Evolutionary conservation across 2,797 vertebrate species (phyloP).

Genomic region (Semaprochilodus insignis): DNA sequence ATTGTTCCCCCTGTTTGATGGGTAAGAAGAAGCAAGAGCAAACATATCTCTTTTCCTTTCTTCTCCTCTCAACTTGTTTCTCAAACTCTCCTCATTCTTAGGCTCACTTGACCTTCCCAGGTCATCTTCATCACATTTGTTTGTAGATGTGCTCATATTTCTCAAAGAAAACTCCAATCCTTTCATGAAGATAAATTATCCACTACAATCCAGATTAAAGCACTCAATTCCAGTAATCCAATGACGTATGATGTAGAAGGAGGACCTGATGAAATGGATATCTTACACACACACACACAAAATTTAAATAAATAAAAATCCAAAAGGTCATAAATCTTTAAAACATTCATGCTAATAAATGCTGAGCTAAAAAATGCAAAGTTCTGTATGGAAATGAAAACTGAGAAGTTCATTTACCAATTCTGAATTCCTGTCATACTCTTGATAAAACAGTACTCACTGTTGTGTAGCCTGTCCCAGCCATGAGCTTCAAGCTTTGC

Average conservation of each 20-base stretch:
- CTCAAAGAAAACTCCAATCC: slow-evolving; percentile 16
- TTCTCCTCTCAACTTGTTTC: slow-evolving; percentile 41
- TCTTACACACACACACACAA: not conserved
- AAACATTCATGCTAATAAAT: not conserved
- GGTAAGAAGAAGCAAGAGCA: slow-evolving; percentile 16
- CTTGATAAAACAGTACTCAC: not conserved
- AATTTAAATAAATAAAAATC: not conserved
- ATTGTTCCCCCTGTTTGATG: slow-evolving; percentile 13
- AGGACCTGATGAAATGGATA: not conserved
- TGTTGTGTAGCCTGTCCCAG: not conserved
- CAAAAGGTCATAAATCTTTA: not conserved
- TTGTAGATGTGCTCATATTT: slow-evolving; percentile 46
- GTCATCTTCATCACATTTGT: slow-evolving; percentile 42
- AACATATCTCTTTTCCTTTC: slow-evolving; percentile 29
- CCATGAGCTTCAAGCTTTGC: not conserved
- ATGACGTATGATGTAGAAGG: not conserved
- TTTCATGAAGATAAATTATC: slow-evolving; percentile 29
- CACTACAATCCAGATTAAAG: slow-evolving; percentile 10
- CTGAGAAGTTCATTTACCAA: not conserved
- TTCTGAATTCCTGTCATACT: not conserved
- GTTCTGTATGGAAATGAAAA: not conserved
- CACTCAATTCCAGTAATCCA: not conserved
- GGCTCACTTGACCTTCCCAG: slow-evolving; percentile 39
- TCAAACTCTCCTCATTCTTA: slow-evolving; percentile 36
- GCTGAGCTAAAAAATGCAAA: not conserved